Evolutionary conservation across 2,888 invertebrate genomes (phyloP).

Genomic region (Cataglyphis livida): DNA sequence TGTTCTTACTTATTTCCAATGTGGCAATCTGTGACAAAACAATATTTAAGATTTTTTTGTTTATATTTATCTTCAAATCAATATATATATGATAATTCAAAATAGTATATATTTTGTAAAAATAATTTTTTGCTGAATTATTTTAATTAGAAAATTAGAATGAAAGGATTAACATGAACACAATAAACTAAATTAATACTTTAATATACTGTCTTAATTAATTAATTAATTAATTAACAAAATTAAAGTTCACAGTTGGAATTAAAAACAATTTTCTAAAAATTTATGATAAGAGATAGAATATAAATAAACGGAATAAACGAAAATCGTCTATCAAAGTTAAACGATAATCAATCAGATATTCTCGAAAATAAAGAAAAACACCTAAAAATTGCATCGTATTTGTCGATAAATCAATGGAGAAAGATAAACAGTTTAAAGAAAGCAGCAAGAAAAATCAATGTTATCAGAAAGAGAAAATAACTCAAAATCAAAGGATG

Average conservation of each 20-base stretch:
- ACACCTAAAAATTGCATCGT: neutral
- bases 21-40: neutral
- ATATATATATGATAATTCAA: neutral
- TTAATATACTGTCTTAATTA: too few relatives aligned
- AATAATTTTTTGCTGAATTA: neutral
- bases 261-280: neutral
- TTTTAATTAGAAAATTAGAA: neutral
- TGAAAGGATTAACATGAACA: neutral
- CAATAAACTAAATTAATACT: neutral
- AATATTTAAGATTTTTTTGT: neutral
- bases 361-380: neutral
- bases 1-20: neutral
- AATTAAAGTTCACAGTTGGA: neutral
- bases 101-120: neutral
- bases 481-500: neutral
- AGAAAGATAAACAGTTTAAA: neutral
- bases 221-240: neutral
- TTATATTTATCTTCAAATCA: neutral
- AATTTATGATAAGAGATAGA: neutral
- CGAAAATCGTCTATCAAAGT: neutral
- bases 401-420: slow-evolving; percentile 4
- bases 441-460: slow-evolving; percentile 3
- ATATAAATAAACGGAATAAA: neutral
- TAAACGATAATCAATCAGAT: neutral
- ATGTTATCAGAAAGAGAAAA: neutral